Base-by-base conservation (phyloP, 2,888 invertebrate genomes). In the Synanthedon vespiformis region DNA sequence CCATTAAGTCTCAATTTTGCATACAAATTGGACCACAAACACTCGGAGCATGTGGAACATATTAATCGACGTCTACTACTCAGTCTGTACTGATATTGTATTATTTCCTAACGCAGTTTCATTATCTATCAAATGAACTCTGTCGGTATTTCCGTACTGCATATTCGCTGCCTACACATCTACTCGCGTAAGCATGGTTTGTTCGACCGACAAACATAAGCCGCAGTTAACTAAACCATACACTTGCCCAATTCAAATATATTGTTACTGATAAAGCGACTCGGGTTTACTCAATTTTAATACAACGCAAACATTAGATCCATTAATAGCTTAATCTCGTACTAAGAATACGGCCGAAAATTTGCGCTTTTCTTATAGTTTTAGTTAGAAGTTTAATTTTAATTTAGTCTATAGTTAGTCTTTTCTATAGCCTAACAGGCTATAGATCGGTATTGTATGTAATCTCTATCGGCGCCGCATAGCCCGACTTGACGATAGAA, bases 221-320 rank as follows among this genome's bases (percentile, higher is more conserved):
- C 14, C 14, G 44, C 14, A 14, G 44, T 6, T 44, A 52, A 51
- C 48, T 52, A 54, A 54, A 52, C 51, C 55, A 53, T 53, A 51
- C 27, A 50, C 40, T 51, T 50, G 53, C 55, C 53, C 53, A 54
- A 54, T 44, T 57, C 56, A 60, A 27, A 52, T 57, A 61, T 59
- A 51, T 62, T 61, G 55, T 63, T 60, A 56, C 63, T 63, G 72
- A 74, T 74, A 74, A 72, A 61, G 51, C 52, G 60, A 56, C 64
- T 59, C 58, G 59, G 16, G 65, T 68, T 67, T 62, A 60, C 63
- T 53, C 58, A 53, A 53, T 55, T 60, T 59, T 58, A 54, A 59
- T 55, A 57, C 53, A 59, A 55, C 40, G 56, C 58, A 62, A 62
- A 63, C 57, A 59, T 57, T 53, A 47, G 51, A 57, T 55, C 56